These are phyloP conservation scores for Pyrocephalus nanus DNA, from an alignment of 2,797 vertebrate genomes.

Conservation along the genomic window DNA sequence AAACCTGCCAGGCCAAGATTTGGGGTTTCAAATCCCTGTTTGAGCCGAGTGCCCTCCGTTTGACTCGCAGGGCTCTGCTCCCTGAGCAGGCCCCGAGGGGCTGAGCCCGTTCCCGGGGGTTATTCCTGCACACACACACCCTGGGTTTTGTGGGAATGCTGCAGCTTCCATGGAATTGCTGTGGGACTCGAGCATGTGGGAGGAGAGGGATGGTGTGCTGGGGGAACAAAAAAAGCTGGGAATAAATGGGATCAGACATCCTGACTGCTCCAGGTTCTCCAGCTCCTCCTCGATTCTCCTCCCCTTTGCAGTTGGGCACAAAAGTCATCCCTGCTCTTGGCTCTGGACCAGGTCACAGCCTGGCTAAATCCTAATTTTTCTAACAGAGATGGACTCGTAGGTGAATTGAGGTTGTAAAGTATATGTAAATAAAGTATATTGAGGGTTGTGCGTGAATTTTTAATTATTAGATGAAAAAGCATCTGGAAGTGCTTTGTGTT, in stretches of 20 bases:
- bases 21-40: rapidly evolving
- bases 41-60: background rate
- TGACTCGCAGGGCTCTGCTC: background rate
- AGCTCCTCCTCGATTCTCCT: no score
- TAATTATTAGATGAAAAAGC: background rate
- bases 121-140: background rate
- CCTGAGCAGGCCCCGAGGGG: background rate
- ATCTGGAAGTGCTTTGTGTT: background rate
- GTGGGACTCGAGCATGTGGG: background rate
- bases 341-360: background rate
- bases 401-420: background rate
- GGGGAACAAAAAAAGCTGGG: background rate
- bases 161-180: background rate
- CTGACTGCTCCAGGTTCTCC: background rate
- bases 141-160: background rate
- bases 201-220: background rate
- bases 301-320: no score
- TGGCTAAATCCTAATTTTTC: background rate
- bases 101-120: background rate
- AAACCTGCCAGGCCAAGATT: background rate
- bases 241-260: background rate
- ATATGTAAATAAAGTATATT: no score
- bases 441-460: background rate
- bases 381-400: background rate
- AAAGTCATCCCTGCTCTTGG: background rate